These are phyloP conservation scores for Lasioglossum vierecki DNA, from an alignment of 2,888 invertebrate species.

Conservation along the genomic window DNA sequence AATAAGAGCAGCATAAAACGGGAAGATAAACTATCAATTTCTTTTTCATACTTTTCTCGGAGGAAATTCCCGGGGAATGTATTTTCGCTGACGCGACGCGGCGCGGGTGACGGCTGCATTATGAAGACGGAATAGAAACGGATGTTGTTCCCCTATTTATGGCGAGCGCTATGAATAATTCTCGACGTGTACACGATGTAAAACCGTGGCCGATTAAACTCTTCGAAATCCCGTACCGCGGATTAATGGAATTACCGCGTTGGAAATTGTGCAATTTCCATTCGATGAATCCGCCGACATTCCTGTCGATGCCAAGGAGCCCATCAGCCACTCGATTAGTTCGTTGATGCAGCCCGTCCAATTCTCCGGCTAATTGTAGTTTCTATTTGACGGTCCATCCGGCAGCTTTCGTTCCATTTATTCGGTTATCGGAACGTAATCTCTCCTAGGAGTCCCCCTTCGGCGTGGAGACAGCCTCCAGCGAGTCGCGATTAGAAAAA, in stretches of 20 bases:
- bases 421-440: slow-evolving; percentile 1
- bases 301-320: slow-evolving; percentile 32
- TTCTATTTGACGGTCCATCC: slow-evolving; percentile 1
- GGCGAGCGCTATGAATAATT: neutral
- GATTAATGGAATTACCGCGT: slow-evolving; percentile 48
- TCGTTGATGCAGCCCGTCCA: slow-evolving; percentile 36
- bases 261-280: slow-evolving; percentile 65
- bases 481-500: neutral
- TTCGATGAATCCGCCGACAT: slow-evolving; percentile 41
- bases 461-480: neutral
- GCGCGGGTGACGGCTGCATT: neutral
- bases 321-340: slow-evolving; percentile 48
- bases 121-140: neutral
- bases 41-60: neutral
- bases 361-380: slow-evolving; percentile 43
- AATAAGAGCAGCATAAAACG: neutral
- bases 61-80: neutral
- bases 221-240: slow-evolving; percentile 24
- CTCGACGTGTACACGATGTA: neutral
- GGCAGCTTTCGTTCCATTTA: neutral
- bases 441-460: neutral
- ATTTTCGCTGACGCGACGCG: neutral
- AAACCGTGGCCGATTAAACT: slow-evolving; percentile 20
- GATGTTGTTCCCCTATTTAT: neutral
- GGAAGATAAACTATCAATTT: neutral